These are phyloP conservation scores for Casuarius casuarius DNA, from an alignment of 2,113 vertebrate genomes.

Conservation along the genomic window DNA sequence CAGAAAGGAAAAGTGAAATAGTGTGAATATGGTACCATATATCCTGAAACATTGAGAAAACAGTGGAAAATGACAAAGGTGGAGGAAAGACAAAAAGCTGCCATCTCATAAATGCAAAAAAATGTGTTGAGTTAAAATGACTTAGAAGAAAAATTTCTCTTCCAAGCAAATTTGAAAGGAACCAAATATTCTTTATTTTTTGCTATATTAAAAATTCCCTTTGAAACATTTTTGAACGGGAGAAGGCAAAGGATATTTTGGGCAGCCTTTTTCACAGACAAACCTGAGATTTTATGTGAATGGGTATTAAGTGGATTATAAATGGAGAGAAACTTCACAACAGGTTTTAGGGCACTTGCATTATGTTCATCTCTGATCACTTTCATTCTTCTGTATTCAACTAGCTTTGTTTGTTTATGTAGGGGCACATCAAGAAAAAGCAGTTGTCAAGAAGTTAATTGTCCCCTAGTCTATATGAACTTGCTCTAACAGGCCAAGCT, in stretches of 20 bases:
- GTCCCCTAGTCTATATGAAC: neutral
- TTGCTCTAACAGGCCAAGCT: constrained; percentile 5
- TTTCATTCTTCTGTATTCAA: neutral
- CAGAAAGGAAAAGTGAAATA: neutral
- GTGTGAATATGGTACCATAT: neutral
- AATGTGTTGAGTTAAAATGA: neutral
- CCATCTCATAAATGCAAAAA: neutral
- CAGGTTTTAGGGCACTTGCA: neutral
- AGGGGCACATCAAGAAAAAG: neutral
- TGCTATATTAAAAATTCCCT: neutral
- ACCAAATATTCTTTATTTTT: neutral
- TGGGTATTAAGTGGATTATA: neutral
- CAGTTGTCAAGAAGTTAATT: constrained; percentile 15
- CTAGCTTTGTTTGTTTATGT: neutral
- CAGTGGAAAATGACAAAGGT: neutral
- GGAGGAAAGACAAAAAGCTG: neutral
- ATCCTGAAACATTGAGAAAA: neutral
- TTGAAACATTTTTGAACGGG: neutral
- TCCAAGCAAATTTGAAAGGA: neutral
- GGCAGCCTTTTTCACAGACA: neutral
- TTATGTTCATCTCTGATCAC: neutral
- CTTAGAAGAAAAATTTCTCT: neutral
- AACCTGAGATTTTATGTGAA: neutral
- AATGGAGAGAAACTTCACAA: neutral
- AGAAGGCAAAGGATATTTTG: neutral